These are phyloP conservation scores for Brachionus koreanus DNA, from an alignment of 1,140 invertebrate genomes.

Conservation along the genomic window DNA sequence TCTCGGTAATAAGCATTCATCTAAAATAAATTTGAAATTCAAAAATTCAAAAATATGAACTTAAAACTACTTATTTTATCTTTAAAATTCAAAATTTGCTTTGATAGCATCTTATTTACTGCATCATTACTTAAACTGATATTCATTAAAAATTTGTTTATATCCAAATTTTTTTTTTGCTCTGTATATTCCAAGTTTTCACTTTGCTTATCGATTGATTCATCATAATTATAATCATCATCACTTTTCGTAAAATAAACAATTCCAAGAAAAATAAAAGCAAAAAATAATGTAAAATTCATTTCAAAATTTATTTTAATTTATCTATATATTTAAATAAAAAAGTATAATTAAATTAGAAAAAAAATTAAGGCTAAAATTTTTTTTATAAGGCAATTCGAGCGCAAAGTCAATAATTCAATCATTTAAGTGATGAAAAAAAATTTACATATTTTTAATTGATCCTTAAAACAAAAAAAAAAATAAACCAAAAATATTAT, in stretches of 20 bases:
- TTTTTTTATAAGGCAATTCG: slow-evolving; percentile 30
- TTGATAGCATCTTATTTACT: not conserved
- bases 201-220: not conserved
- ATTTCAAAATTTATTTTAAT: not conserved
- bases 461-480: not conserved
- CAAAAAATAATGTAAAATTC: not conserved
- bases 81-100: not conserved
- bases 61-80: not conserved
- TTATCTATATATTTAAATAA: not conserved
- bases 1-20: not conserved
- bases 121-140: not conserved
- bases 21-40: not conserved
- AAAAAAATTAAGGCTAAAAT: not conserved
- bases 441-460: slow-evolving; percentile 1
- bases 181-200: not conserved
- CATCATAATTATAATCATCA: not conserved
- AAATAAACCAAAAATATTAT: not conserved
- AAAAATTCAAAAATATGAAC: not conserved
- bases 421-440: not conserved
- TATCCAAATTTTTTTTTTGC: not conserved
- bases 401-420: not conserved
- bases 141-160: not conserved
- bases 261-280: not conserved
- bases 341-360: slow-evolving; percentile 5
- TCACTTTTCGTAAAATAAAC: not conserved